These are phyloP conservation scores for Eulithis testata DNA, from an alignment of 2,888 invertebrate genomes.

Conservation along the genomic window DNA sequence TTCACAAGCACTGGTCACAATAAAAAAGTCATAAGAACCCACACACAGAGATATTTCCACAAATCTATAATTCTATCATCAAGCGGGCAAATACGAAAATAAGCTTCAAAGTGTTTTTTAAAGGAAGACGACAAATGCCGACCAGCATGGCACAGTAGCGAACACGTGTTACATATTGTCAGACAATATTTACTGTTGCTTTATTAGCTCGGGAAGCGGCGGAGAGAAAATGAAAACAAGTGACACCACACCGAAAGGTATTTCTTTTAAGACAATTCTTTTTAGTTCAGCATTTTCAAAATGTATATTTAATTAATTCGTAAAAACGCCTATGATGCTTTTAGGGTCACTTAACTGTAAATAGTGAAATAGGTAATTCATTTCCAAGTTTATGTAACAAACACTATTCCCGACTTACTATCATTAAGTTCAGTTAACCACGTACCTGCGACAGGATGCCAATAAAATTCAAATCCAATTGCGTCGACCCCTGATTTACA, in stretches of 20 bases:
- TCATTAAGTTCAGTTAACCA: slow-evolving; percentile 70
- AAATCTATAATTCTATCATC: slow-evolving; percentile 82
- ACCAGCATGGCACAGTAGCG: slow-evolving; percentile 72
- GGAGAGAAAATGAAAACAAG: slow-evolving; percentile 71
- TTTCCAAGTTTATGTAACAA: slow-evolving; percentile 2
- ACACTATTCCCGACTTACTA: slow-evolving; percentile 51
- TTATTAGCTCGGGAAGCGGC: slow-evolving; percentile 72
- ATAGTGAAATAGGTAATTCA: slow-evolving; percentile 11
- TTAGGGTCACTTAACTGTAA: neutral
- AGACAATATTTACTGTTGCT: slow-evolving; percentile 80
- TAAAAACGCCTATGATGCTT: neutral
- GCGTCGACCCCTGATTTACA: slow-evolving; percentile 80
- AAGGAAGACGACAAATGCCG: slow-evolving; percentile 79
- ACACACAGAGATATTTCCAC: slow-evolving; percentile 77
- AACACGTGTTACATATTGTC: slow-evolving; percentile 82
- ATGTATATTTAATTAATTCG: too few relatives aligned
- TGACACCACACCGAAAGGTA: slow-evolving; percentile 56
- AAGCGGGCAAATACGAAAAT: slow-evolving; percentile 79
- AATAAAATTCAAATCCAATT: slow-evolving; percentile 82
- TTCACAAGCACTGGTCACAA: slow-evolving; percentile 63
- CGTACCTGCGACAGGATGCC: slow-evolving; percentile 64
- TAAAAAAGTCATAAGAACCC: slow-evolving; percentile 72
- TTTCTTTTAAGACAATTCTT: slow-evolving; percentile 6
- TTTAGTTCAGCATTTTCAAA: too few relatives aligned
- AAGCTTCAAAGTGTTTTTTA: slow-evolving; percentile 83